phyloP scores from a whole-genome alignment of 1,140 invertebrate species.

The Magallana gigas region DNA sequence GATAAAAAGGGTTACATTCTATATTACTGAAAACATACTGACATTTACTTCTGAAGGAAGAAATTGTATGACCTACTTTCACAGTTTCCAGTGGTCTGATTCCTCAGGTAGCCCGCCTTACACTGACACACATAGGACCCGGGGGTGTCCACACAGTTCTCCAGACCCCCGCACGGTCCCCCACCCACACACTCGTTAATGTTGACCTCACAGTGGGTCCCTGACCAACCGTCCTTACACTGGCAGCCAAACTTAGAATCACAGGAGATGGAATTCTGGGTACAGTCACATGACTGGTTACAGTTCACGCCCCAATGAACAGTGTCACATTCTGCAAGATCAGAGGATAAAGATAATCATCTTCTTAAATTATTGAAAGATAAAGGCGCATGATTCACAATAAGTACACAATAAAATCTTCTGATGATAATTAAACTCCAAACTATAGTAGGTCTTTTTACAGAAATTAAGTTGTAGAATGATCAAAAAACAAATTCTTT shows the following conservation, averaged over 20 bases:
- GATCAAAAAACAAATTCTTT: too few relatives aligned
- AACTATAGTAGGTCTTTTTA: too few relatives aligned
- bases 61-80: slow-evolving; percentile 40
- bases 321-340: slow-evolving; percentile 39
- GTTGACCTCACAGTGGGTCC: slow-evolving; percentile 59
- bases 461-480: too few relatives aligned
- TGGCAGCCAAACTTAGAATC: slow-evolving; percentile 54
- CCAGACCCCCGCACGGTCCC: not conserved
- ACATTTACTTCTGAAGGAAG: too few relatives aligned
- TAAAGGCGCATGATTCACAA: too few relatives aligned
- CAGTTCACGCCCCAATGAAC: slow-evolving; percentile 59
- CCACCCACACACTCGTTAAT: slow-evolving; percentile 61
- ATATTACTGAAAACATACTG: too few relatives aligned
- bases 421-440: too few relatives aligned
- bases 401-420: too few relatives aligned
- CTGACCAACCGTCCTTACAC: slow-evolving; percentile 63
- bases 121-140: slow-evolving; percentile 64
- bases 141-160: slow-evolving; percentile 59
- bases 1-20: too few relatives aligned
- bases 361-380: too few relatives aligned
- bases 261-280: slow-evolving; percentile 41
- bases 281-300: slow-evolving; percentile 58
- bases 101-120: slow-evolving; percentile 55
- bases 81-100: slow-evolving; percentile 41
- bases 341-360: not conserved